Evolutionary conservation across 2,888 invertebrate genomes (phyloP).

Genomic region (Arctia plantaginis): DNA sequence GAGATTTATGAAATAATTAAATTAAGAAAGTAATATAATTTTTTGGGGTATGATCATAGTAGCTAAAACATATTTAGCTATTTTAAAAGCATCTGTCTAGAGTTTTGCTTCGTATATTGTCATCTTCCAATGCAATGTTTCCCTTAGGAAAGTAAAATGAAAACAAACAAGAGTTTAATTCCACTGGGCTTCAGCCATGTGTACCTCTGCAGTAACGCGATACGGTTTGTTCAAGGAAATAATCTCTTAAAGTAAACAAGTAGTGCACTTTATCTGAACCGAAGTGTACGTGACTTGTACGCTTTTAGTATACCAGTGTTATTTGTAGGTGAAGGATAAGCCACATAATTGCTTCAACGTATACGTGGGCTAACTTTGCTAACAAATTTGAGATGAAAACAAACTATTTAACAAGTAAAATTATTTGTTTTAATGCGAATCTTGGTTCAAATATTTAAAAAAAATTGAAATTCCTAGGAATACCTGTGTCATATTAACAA

Average conservation of each 20-base stretch:
- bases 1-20: not conserved
- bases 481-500: no score
- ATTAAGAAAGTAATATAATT: not conserved
- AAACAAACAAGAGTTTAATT: conserved; percentile 71
- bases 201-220: conserved; percentile 64
- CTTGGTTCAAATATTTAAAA: not conserved
- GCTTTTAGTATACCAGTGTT: conserved; percentile 5
- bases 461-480: no score
- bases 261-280: conserved; percentile 75
- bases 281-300: conserved; percentile 63
- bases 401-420: not conserved
- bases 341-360: conserved; percentile 10
- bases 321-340: conserved; percentile 11
- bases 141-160: conserved; percentile 67
- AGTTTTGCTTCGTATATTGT: conserved; percentile 14
- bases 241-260: conserved; percentile 79
- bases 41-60: not conserved
- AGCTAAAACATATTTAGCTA: not conserved
- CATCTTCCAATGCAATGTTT: conserved; percentile 47
- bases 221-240: conserved; percentile 77
- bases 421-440: not conserved
- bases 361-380: not conserved
- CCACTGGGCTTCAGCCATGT: conserved; percentile 67
- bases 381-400: not conserved
- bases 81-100: conserved; percentile 8